These are phyloP conservation scores for Oxygymnocypris stewartii DNA, from an alignment of 2,113 vertebrate genomes.

Conservation along the genomic window DNA sequence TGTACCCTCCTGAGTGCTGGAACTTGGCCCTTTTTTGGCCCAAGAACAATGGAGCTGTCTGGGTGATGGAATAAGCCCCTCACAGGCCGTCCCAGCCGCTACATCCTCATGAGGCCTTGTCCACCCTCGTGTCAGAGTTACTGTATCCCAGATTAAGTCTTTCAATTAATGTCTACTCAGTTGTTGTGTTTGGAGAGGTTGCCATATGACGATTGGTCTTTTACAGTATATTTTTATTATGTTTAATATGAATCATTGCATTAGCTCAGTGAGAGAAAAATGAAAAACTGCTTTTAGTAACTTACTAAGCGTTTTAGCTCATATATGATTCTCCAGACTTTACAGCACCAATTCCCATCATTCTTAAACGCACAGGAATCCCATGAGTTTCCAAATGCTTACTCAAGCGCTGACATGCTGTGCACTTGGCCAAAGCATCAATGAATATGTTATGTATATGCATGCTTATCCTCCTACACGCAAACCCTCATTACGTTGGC, in stretches of 20 bases:
- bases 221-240: neutral
- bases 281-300: neutral
- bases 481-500: constrained; percentile 65
- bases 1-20: constrained; percentile 47
- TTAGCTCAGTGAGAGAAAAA: constrained; percentile 6
- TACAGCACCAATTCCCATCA: constrained; percentile 38
- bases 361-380: constrained; percentile 46
- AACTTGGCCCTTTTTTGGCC: constrained; percentile 56
- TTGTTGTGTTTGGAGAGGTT: constrained; percentile 5
- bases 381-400: constrained; percentile 38
- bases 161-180: neutral
- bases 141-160: constrained; percentile 51
- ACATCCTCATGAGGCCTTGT: constrained; percentile 24
- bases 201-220: neutral
- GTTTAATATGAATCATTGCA: neutral
- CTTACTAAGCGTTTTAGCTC: constrained; percentile 11
- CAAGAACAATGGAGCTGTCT: constrained; percentile 69
- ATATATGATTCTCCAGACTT: constrained; percentile 36
- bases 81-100: constrained; percentile 44
- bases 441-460: constrained; percentile 52
- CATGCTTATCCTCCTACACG: constrained; percentile 60
- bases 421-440: constrained; percentile 43
- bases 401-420: constrained; percentile 29
- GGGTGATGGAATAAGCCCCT: constrained; percentile 64
- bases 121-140: constrained; percentile 54